Evolutionary conservation across 2,113 vertebrate genomes (phyloP).

Genomic region (Calonectris borealis): DNA sequence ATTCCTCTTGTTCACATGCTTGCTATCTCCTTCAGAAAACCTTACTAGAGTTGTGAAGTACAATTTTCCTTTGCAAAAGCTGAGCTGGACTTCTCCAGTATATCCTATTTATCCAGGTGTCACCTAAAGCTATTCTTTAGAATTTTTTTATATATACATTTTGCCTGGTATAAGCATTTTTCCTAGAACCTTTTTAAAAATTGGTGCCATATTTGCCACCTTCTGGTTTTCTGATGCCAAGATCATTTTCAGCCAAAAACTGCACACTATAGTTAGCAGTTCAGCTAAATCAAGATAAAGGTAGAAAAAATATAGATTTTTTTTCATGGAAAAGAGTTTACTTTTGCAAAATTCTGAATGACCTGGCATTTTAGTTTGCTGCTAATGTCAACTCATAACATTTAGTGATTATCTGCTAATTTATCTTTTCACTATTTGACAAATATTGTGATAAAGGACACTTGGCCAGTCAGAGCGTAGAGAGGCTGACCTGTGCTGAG

Average conservation of each 20-base stretch:
- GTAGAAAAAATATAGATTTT: not conserved
- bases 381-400: not conserved
- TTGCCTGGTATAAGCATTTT: conserved; percentile 16
- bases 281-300: conserved; percentile 1
- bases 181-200: not conserved
- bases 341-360: conserved; percentile 5
- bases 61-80: not conserved
- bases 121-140: not conserved
- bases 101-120: not conserved
- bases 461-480: not conserved
- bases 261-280: not conserved
- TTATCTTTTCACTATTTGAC: conserved; percentile 11
- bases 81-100: not conserved
- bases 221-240: conserved; percentile 25
- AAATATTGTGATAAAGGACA: not conserved
- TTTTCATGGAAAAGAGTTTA: not conserved
- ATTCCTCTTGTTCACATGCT: not conserved
- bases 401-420: conserved; percentile 42
- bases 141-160: not conserved
- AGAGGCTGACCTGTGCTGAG: not conserved
- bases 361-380: conserved; percentile 23
- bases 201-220: not conserved
- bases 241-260: not conserved
- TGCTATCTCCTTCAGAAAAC: conserved; percentile 3
- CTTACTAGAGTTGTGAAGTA: not conserved